Conservation (phyloP, 2,797 vertebrate genomes). For the Sebastolobus altivelis region DNA sequence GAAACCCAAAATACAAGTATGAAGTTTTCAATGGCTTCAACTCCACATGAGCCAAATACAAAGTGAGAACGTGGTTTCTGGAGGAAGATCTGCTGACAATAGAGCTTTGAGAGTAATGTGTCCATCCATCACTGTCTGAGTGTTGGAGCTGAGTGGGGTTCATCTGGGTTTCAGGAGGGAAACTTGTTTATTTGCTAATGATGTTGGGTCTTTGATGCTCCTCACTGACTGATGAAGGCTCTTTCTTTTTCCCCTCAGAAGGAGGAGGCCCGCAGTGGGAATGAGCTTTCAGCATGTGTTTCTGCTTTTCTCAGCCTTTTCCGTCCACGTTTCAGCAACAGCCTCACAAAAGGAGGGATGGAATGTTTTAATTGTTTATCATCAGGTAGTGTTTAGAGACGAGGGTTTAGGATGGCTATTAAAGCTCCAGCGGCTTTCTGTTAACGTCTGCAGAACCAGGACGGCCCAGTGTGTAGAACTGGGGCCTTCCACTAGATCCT, state of each 20-base stretch:
- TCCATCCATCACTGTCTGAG: constrained; percentile 30
- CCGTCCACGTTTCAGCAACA: constrained; percentile 14
- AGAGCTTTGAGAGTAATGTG: background rate
- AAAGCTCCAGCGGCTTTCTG: constrained; percentile 21
- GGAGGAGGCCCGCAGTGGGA: constrained; percentile 15
- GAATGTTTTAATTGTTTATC: constrained; percentile 68
- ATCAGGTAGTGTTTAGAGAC: constrained; percentile 48
- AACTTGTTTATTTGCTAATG: constrained; percentile 52
- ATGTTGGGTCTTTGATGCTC: constrained; percentile 39
- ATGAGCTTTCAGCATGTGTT: constrained; percentile 42
- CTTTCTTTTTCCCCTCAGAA: background rate
- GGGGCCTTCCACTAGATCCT: background rate
- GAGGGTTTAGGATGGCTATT: constrained; percentile 2
- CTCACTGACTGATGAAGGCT: constrained; percentile 29
- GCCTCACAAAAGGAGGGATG: constrained; percentile 36
- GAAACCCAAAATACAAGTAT: background rate
- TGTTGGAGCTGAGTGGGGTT: background rate
- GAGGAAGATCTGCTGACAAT: background rate
- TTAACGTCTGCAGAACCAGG: background rate
- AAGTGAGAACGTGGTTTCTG: background rate
- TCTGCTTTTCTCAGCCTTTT: constrained; percentile 59
- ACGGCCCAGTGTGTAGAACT: background rate
- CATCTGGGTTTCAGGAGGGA: constrained; percentile 7
- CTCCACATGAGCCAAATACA: background rate
- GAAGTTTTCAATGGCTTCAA: background rate